Base-by-base conservation (phyloP, 2,888 invertebrate genomes). In the Cyaniris semiargus region DNA sequence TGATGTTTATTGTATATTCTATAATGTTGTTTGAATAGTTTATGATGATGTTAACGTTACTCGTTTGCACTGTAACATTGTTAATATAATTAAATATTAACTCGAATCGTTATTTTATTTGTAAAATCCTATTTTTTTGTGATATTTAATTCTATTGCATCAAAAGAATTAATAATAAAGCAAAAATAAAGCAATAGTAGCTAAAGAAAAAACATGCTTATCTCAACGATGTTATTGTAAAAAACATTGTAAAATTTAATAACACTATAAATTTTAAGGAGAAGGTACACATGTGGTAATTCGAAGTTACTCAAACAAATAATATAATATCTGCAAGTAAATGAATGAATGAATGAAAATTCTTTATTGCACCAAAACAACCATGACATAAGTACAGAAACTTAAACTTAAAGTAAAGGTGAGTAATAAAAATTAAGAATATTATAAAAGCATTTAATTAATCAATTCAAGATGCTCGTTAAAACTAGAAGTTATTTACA, bases 11-110 rank as follows among this genome's bases (percentile, higher is more conserved):
- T 87, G 84, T 85, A 85, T 85, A 86, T 86, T 88, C 80, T 89
- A 89, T 87, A 89, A 91, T 90, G 90, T 89, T 93, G 91, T 92
- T 93, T 89, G 86, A 83, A 91, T 90, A 94, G 89, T 94, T 91
- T 94, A 94, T 92, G 86, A 89, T 86, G 87, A 88, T 83, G 93
- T 94, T 92, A 90, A 87, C 86, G 87, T 81, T 87, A 91, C 91
- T 91, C 88, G 88, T 88, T 88, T 88, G 89, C 90, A 91, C 88
- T 87, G 83, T 87, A 86, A 88, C 88, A 87, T 90, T 91, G 91
- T 92, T 92, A 91, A 88, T 88, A 83, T 88, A 83, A 91, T 89
- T 90, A 89, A 89, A 87, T 87, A 79, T 80, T 80, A 76, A 79
- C 70, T 79, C 71, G 75, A 79, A 72, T 66, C 56, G 44, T 74